Evolutionary conservation across 2,113 vertebrate genomes (phyloP).

Genomic region (Lophotis ruficrista): DNA sequence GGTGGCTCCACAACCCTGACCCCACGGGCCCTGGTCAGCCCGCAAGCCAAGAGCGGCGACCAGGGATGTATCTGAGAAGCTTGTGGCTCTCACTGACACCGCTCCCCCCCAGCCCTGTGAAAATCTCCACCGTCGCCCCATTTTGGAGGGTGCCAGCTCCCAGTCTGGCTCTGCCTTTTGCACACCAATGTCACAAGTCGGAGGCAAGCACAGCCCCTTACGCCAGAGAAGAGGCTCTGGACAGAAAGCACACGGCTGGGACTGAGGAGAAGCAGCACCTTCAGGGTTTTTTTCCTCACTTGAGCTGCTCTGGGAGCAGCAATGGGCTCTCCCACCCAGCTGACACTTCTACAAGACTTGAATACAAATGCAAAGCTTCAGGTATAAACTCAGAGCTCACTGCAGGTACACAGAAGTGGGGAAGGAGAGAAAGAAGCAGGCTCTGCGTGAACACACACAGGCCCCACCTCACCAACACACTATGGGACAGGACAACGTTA

Average conservation of each 20-base stretch:
- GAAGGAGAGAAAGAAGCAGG: background rate
- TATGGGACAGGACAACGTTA: rapidly evolving
- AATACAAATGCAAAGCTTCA: background rate
- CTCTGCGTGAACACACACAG: background rate
- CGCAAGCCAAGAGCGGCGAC: rapidly evolving
- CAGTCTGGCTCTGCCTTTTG: background rate
- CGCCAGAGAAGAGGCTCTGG: background rate
- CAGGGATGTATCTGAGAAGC: background rate
- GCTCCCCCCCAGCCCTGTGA: background rate
- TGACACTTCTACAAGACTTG: rapidly evolving
- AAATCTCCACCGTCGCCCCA: background rate
- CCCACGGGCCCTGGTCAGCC: background rate
- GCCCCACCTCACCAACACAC: background rate
- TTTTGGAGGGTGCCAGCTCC: background rate
- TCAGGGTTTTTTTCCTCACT: background rate
- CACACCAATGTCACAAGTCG: background rate
- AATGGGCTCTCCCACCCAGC: background rate
- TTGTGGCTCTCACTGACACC: background rate
- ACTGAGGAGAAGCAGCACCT: background rate
- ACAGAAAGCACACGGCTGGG: background rate
- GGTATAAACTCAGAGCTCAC: background rate
- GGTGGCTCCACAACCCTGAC: background rate
- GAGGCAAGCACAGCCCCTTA: rapidly evolving
- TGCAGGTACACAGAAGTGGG: background rate
- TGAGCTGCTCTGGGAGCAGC: background rate